phyloP scores from a whole-genome alignment of 2,113 vertebrate genomes.

The Plectropomus leopardus region DNA sequence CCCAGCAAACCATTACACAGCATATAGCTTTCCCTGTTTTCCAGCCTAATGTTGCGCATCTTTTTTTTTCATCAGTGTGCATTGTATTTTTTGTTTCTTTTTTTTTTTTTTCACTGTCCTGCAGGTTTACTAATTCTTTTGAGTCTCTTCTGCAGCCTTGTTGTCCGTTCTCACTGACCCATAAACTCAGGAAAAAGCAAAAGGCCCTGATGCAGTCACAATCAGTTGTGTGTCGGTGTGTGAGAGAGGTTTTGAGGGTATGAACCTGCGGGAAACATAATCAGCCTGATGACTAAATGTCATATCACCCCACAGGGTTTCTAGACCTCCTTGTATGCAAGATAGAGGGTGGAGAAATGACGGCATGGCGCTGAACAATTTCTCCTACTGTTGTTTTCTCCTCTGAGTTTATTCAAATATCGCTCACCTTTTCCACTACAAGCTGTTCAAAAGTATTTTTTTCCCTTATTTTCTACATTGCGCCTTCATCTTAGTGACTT shows the following conservation, averaged over 20 bases:
- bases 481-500: constrained; percentile 5
- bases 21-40: neutral
- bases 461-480: neutral
- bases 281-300: constrained; percentile 80
- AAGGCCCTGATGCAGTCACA: constrained; percentile 29
- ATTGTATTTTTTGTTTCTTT: neutral
- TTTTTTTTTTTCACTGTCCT: neutral
- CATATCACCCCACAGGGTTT: constrained; percentile 73
- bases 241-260: constrained; percentile 34
- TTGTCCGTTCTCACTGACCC: constrained; percentile 65
- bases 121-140: constrained; percentile 19
- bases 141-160: constrained; percentile 31
- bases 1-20: neutral
- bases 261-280: constrained; percentile 73
- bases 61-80: neutral
- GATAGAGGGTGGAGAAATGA: constrained; percentile 44
- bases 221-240: constrained; percentile 7
- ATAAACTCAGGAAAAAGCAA: constrained; percentile 39
- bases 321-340: constrained; percentile 52
- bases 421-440: neutral
- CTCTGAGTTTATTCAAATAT: constrained; percentile 26
- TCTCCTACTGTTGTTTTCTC: constrained; percentile 10
- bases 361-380: constrained; percentile 18
- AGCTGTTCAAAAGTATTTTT: neutral
- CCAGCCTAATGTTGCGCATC: neutral